Percentiles rank a stretch among this genome's conserved stretches.
Conservation (phyloP, 92 coral and sea anemone species). For the Porites cylindrica region DNA sequence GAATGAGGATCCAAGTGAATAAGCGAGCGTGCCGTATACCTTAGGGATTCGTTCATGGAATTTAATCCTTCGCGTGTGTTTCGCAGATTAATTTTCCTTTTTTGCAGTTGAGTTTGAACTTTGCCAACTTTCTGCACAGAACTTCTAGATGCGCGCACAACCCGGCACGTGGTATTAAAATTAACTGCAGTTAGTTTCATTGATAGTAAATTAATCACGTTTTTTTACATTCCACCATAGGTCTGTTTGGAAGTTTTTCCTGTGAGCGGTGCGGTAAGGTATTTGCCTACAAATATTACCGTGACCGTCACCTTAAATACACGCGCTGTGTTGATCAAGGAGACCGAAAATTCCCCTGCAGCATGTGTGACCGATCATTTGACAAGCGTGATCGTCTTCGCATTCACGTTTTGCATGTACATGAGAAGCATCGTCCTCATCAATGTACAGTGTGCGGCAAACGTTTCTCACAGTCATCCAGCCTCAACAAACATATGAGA, state of each 20-base stretch:
- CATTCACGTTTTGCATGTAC: slow-evolving; percentile 95
- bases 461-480: slow-evolving; percentile 98
- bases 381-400: slow-evolving; percentile 99
- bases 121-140: no score
- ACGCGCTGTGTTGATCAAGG: slow-evolving; percentile 99
- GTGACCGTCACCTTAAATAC: slow-evolving; percentile 98
- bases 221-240: slow-evolving; percentile 35
- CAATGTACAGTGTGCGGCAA: slow-evolving; percentile 91
- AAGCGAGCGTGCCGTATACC: no score
- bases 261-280: slow-evolving; percentile 98
- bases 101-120: no score
- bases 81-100: no score
- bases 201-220: background rate
- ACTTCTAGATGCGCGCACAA: no score
- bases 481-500: slow-evolving; percentile 98
- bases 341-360: slow-evolving; percentile 96
- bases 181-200: background rate
- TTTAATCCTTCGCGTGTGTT: no score
- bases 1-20: no score
- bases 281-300: slow-evolving; percentile 94
- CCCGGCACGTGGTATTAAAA: background rate
- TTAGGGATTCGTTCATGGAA: no score
- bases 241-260: slow-evolving; percentile 65
- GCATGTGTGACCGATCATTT: slow-evolving; percentile 93
- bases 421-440: slow-evolving; percentile 97